phyloP scores from a whole-genome alignment of 2,888 invertebrate species.

The Tipula helvola region DNA sequence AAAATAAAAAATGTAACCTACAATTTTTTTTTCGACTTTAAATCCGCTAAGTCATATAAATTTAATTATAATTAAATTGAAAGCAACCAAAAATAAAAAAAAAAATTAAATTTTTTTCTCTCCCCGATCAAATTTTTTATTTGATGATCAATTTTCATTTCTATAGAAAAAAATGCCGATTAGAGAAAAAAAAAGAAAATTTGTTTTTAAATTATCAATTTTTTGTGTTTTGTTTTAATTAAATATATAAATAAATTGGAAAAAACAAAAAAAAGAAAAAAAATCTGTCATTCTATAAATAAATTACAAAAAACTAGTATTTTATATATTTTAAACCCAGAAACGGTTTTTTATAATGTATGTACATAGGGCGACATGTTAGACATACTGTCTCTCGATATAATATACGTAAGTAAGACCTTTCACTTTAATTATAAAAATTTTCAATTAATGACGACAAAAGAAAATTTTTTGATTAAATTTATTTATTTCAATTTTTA shows the following conservation, averaged over 20 bases:
- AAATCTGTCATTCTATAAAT: background rate
- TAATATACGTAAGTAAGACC: background rate
- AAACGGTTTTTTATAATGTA: background rate
- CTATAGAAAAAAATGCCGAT: background rate
- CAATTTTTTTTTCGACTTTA: background rate
- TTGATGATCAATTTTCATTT: constrained; percentile 4
- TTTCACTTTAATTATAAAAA: background rate
- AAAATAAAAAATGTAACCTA: background rate
- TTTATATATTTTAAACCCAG: background rate
- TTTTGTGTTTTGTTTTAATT: background rate
- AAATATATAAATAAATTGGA: constrained; percentile 4
- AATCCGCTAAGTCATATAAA: constrained; percentile 8
- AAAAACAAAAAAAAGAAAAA: background rate
- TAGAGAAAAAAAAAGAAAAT: background rate
- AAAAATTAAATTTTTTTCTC: background rate
- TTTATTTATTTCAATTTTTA: background rate
- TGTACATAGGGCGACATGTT: background rate
- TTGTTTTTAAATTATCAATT: background rate
- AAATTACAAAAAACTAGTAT: background rate
- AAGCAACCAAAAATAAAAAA: background rate
- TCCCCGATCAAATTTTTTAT: background rate
- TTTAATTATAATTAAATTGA: constrained; percentile 7
- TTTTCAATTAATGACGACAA: constrained; percentile 4
- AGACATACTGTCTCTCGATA: background rate
- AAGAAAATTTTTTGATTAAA: background rate